Evolutionary conservation across 2,888 invertebrate species (phyloP).

Genomic region (Dolomedes plantarius): DNA sequence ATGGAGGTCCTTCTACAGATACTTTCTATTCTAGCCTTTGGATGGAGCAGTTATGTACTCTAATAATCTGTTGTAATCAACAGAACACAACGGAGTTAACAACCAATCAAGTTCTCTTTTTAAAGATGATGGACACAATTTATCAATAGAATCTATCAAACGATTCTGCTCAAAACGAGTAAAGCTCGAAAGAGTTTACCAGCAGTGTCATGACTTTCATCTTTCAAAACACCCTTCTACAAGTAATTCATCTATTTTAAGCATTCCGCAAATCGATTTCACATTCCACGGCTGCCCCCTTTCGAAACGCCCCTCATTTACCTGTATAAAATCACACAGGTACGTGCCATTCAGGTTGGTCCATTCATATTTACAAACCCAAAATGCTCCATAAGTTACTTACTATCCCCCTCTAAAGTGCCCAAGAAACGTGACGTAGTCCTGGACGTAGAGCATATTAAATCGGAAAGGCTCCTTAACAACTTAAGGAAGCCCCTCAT

Average conservation of each 20-base stretch:
- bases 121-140: too few species aligned
- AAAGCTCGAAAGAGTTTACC: too few species aligned
- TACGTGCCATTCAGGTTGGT: not conserved
- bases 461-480: constrained; percentile 2
- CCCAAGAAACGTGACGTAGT: constrained; percentile 38
- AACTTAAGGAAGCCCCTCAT: constrained; percentile 45
- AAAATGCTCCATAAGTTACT: constrained; percentile 39
- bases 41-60: too few species aligned
- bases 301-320: not conserved
- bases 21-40: too few species aligned
- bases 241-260: not conserved
- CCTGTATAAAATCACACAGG: not conserved
- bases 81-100: too few species aligned
- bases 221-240: not conserved
- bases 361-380: constrained; percentile 15
- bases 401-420: not conserved
- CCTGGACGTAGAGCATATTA: constrained; percentile 39
- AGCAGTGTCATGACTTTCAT: too few species aligned
- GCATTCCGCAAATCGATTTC: not conserved
- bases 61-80: too few species aligned
- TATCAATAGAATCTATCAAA: too few species aligned
- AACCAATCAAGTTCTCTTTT: too few species aligned
- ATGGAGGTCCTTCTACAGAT: too few species aligned
- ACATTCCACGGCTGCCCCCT: not conserved
- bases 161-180: too few species aligned